Percentiles rank a stretch among this genome's conserved stretches.
phyloP scores from a whole-genome alignment of 2,113 vertebrate species.

The Toxotes chatareus region DNA sequence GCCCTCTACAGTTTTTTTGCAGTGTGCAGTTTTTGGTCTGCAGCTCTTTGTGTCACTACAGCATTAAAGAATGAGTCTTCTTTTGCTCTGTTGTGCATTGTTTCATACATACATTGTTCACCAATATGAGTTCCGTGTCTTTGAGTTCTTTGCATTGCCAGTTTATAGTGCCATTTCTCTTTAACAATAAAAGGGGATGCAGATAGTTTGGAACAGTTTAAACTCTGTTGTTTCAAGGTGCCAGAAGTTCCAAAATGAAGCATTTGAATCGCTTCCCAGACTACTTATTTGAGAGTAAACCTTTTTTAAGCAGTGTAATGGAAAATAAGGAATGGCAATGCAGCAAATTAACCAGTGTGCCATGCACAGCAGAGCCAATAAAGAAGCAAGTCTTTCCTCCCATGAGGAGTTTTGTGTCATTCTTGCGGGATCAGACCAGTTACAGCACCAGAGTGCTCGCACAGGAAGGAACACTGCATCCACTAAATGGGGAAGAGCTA shows the following conservation, averaged over 20 bases:
- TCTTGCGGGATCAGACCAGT: neutral
- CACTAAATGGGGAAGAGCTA: too few species aligned
- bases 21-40: conserved; percentile 46
- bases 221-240: neutral
- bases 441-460: neutral
- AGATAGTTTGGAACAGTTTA: conserved; percentile 11
- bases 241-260: conserved; percentile 9
- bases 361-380: conserved; percentile 18
- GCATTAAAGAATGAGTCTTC: conserved; percentile 26
- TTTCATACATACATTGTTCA: neutral
- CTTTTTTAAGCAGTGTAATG: conserved; percentile 22
- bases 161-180: neutral
- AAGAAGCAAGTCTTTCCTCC: conserved; percentile 8
- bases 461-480: too few species aligned
- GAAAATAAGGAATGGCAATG: conserved; percentile 16
- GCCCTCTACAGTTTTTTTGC: conserved; percentile 44
- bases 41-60: conserved; percentile 27
- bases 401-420: conserved; percentile 8
- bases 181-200: neutral
- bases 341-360: conserved; percentile 26
- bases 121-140: conserved; percentile 13
- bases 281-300: neutral
- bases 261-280: conserved; percentile 1
- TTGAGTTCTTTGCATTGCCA: neutral
- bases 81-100: conserved; percentile 49